Evolutionary conservation across 2,888 invertebrate species (phyloP), one percentile per base, ranked within the genome.

Genomic region (Nasonovia ribisnigri): DNA sequence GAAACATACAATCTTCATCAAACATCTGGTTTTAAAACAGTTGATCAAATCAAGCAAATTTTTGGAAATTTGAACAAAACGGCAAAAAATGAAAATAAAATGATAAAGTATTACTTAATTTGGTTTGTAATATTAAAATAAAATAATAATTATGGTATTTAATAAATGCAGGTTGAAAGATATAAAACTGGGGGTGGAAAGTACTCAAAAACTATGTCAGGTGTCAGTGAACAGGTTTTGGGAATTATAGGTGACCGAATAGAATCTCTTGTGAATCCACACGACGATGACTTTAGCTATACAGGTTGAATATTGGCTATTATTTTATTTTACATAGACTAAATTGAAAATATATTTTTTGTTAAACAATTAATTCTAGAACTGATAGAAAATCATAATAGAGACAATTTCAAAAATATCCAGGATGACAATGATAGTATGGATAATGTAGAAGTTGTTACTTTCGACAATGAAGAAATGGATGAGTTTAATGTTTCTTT

Each of bases 171-270:
- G 87, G n/a, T n/a, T 48, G 51, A 87, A 87, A 48, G n/a, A 87
- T 87, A n/a, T 87, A 87, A 87, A 87, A 87, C n/a, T 86, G 87
- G 87, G 13, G 51, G 51, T n/a, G 87, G 51, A n/a, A 87, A 51
- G n/a, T 87, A 51, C 20, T 48, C 6, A 87, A 87, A n/a, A 87
- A 87, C 48, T 51, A n/a, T 87, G n/a, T 48, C 48, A n/a, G n/a
- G 5, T 48, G 48, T 87, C 3, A 87, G 87, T 87, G 51, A 87
- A 87, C 36, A 84, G 36, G 84, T 84, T 42, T 84, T 84, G 42
- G 43, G 84, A 84, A 20, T 84, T 36, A 84, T 51, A 48, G 87
- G 48, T n/a, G 87, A 87, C 16, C 48, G 87, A 51, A n/a, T 87
- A n/a, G 48, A 51, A 48, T 6, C 51, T n/a, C 87, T 87, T 13